Percentiles rank a stretch among this genome's conserved stretches.
phyloP scores from a whole-genome alignment of 1,140 invertebrate species.

The Ruditapes philippinarum region DNA sequence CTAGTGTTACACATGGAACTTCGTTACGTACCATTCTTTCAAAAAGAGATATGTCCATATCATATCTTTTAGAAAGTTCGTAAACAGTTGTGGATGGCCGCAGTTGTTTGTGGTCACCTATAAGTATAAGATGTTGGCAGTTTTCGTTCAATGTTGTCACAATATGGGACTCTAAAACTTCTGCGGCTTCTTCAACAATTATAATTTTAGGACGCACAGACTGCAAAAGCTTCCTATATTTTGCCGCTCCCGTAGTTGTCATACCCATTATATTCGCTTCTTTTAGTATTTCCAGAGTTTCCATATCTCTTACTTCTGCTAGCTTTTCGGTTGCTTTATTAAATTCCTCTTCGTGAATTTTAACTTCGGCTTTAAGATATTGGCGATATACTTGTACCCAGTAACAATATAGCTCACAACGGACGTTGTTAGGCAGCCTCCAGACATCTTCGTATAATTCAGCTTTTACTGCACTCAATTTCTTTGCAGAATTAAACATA shows the following conservation, averaged over 20 bases:
- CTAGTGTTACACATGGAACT: constrained; percentile 82
- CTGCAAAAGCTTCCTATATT: constrained; percentile 74
- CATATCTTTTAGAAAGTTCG: constrained; percentile 82
- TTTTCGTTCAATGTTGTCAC: constrained; percentile 88
- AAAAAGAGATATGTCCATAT: constrained; percentile 86
- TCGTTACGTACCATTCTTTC: constrained; percentile 85
- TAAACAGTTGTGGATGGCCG: constrained; percentile 86
- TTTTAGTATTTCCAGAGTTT: constrained; percentile 77
- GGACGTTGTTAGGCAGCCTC: constrained; percentile 42
- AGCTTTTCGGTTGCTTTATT: constrained; percentile 47
- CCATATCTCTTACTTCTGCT: constrained; percentile 65
- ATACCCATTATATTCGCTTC: constrained; percentile 83
- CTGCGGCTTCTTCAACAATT: constrained; percentile 85
- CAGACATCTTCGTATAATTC: neutral
- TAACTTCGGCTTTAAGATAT: constrained; percentile 16
- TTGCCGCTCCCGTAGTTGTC: constrained; percentile 85
- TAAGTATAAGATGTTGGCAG: constrained; percentile 92
- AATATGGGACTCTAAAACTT: constrained; percentile 84
- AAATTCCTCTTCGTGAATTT: constrained; percentile 30
- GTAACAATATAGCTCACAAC: constrained; percentile 78
- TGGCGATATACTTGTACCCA: constrained; percentile 75
- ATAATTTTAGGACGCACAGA: constrained; percentile 79
- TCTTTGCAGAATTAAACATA: neutral
- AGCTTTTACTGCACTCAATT: neutral
- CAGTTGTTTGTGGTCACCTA: constrained; percentile 86